A percentile compares a stretch with the other conserved stretches of the same genome.
phyloP scores from a whole-genome alignment of 2,113 vertebrate genomes.

The Scophthalmus maximus region DNA sequence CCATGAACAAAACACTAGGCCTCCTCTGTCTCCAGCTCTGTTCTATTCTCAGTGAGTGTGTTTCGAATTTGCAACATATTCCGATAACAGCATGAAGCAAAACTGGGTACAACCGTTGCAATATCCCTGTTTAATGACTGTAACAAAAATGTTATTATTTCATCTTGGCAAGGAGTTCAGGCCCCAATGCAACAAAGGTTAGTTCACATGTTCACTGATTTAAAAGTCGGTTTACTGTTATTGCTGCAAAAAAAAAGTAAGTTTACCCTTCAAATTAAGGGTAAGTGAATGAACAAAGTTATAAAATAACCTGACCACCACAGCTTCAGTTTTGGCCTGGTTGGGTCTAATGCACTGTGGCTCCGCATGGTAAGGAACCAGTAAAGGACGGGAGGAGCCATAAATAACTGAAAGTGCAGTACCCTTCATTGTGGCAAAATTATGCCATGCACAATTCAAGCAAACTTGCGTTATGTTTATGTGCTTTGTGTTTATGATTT shows the following conservation, averaged over 20 bases:
- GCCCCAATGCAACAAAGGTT: background rate
- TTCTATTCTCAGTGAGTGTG: constrained; percentile 15
- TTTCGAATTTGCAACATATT: constrained; percentile 33
- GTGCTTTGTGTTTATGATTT: background rate
- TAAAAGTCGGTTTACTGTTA: background rate
- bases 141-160: too few relatives aligned
- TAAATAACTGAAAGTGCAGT: background rate
- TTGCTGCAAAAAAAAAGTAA: background rate
- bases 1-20: constrained; percentile 30
- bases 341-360: background rate
- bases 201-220: background rate
- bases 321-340: background rate
- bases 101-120: background rate
- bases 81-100: constrained; percentile 19
- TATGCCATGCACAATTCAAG: background rate
- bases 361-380: background rate
- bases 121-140: background rate
- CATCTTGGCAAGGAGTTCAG: too few relatives aligned
- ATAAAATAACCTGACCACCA: background rate
- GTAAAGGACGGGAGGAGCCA: background rate
- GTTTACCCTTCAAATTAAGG: background rate
- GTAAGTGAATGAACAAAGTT: background rate
- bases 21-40: constrained; percentile 7
- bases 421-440: background rate
- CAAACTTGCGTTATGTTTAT: background rate